A percentile compares a stretch with the other conserved stretches of the same genome.
Conservation (phyloP, 2,797 vertebrate species). For the Thaleichthys pacificus region DNA sequence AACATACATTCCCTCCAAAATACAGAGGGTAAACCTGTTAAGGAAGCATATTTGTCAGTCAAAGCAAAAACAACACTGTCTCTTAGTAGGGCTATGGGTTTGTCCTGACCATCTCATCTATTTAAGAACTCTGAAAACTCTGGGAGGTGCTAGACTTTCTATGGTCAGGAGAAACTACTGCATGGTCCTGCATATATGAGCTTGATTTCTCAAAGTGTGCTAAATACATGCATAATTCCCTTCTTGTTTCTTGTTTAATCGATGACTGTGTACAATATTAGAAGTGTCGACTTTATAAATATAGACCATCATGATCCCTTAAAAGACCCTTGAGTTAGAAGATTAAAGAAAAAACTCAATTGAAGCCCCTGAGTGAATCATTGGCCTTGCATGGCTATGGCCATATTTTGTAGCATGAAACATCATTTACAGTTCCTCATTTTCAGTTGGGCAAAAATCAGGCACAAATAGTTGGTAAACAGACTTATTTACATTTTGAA, state of each 20-base stretch:
- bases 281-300: conserved; percentile 44
- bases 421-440: conserved; percentile 47
- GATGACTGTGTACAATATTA: conserved; percentile 16
- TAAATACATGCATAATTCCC: conserved; percentile 58
- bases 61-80: conserved; percentile 10
- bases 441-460: conserved; percentile 60
- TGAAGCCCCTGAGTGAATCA: conserved; percentile 76
- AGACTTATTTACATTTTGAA: conserved; percentile 71
- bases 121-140: conserved; percentile 14
- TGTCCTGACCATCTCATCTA: conserved; percentile 21
- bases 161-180: neutral
- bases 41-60: conserved; percentile 1
- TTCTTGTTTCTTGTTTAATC: conserved; percentile 48
- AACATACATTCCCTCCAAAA: conserved; percentile 51
- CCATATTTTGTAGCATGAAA: conserved; percentile 59
- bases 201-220: conserved; percentile 31
- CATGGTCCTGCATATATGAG: conserved; percentile 20
- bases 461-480: conserved; percentile 76
- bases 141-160: neutral
- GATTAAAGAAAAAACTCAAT: conserved; percentile 58
- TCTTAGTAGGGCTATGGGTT: conserved; percentile 8
- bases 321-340: conserved; percentile 58
- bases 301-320: conserved; percentile 58
- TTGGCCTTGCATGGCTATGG: conserved; percentile 62
- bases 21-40: conserved; percentile 31